Evolutionary conservation across 2,888 invertebrate genomes (phyloP).

Genomic region (Philereme transversata): DNA sequence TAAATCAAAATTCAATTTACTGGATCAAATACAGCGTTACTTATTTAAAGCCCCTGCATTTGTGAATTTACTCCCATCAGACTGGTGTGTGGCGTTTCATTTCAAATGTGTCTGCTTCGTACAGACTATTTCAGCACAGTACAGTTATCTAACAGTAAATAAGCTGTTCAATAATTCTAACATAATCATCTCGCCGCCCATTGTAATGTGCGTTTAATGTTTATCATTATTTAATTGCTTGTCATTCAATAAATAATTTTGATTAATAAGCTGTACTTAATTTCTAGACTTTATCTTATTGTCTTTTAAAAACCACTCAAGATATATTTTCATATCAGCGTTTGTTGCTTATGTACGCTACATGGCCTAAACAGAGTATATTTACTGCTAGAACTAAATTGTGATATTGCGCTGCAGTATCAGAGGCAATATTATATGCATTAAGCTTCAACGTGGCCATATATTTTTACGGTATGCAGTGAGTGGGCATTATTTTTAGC

Average conservation of each 20-base stretch:
- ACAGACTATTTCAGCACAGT: constrained; percentile 2
- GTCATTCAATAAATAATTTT: too few species aligned
- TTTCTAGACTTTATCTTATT: too few species aligned
- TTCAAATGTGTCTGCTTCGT: constrained; percentile 9
- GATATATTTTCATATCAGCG: background rate
- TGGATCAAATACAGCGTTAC: constrained; percentile 1
- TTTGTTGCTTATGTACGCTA: background rate
- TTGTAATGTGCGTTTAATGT: too few species aligned
- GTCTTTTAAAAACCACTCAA: too few species aligned
- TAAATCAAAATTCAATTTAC: constrained; percentile 4
- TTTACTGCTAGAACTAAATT: background rate
- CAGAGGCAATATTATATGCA: constrained; percentile 19
- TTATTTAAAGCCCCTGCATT: constrained; percentile 5
- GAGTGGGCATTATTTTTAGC: constrained; percentile 14
- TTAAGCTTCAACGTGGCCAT: constrained; percentile 16
- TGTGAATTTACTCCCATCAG: constrained; percentile 1
- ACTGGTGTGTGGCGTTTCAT: constrained; percentile 6
- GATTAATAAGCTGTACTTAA: too few species aligned
- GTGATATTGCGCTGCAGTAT: constrained; percentile 8
- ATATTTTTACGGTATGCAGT: constrained; percentile 23
- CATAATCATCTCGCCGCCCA: too few species aligned
- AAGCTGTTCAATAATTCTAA: too few species aligned
- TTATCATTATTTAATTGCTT: too few species aligned
- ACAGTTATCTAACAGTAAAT: too few species aligned
- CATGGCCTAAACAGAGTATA: background rate